Base-by-base conservation (phyloP, 1,140 invertebrate genomes). In the Drosophila nigrodunni region DNA sequence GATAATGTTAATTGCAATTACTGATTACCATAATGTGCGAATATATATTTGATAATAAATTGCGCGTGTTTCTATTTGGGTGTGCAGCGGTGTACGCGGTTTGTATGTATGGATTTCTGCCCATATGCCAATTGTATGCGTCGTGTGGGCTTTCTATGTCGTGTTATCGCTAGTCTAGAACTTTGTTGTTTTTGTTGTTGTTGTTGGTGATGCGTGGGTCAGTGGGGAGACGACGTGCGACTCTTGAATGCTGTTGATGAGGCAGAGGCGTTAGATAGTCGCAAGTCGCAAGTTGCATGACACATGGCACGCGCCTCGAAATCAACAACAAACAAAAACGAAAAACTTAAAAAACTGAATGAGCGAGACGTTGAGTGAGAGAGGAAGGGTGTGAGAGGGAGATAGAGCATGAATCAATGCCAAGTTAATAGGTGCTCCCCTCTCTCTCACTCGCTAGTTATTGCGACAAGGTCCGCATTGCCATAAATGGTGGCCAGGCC, bases 181-280 rank as follows among this genome's bases (percentile, higher is more conserved):
- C 85, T 72, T 74, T 79, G 80, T 65, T 62, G 39, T 65, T 67
- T 77, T 79, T 74, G 58, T 34, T 67, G 64, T 6, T 57, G 69
- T 18, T 50, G 61, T 13, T 60, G 68, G 13, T 59, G 64, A 50
- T 76, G 82, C 82, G 82, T 86, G 82, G 82, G 82, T 86, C 82
- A 86, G 60, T 79, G 83, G 72, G 79, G 68, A 86, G 78, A 83
- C 64, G 70, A 67, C 74, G 54, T 34, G 39, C 57, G 65, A 50
- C 30, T 60, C 54, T 55, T 78, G 78, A 64, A 72, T 68, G 67
- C 41, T 78, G 71, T 75, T 89, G 83, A 89, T 89, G 85, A 89
- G 80, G 85, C 85, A 89, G 85, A 88, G 85, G 85, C 85, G 85
- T 88, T 88, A 89, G 85, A 89, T 88, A 89, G 85, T 82, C 80